Conservation (phyloP, 2,888 invertebrate species). For the Diadegma fenestrale region DNA sequence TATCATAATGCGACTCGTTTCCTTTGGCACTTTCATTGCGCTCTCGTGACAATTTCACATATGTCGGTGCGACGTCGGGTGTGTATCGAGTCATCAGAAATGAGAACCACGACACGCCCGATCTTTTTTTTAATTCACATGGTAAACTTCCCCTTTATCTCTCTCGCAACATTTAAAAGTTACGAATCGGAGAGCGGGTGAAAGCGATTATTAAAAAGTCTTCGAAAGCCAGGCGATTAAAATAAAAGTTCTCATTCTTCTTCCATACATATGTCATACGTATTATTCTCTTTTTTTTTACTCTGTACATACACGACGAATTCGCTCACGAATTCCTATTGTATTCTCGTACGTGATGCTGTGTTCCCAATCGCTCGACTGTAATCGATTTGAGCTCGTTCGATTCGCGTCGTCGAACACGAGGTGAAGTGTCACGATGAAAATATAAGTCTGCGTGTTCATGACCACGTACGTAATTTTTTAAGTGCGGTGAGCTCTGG, state of each 20-base stretch:
- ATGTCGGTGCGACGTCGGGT: constrained; percentile 12
- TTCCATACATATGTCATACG: constrained; percentile 12
- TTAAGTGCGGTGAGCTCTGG: constrained; percentile 27
- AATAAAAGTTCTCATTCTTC: constrained; percentile 41
- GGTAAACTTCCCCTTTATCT: constrained; percentile 15
- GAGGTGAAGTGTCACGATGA: constrained; percentile 55
- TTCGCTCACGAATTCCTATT: constrained; percentile 46
- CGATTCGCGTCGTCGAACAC: constrained; percentile 62
- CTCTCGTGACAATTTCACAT: constrained; percentile 29
- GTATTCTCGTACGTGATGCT: constrained; percentile 38
- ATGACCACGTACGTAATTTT: not conserved
- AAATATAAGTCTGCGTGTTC: constrained; percentile 10
- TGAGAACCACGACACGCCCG: constrained; percentile 51
- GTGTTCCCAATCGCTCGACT: constrained; percentile 53
- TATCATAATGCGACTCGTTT: not conserved
- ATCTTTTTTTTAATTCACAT: constrained; percentile 20
- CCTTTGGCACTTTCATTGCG: constrained; percentile 40
- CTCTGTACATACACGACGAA: not conserved
- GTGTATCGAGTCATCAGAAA: constrained; percentile 30
- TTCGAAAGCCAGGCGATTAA: constrained; percentile 40
- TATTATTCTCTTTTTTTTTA: not conserved
- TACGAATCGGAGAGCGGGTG: constrained; percentile 34
- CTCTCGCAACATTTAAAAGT: constrained; percentile 17
- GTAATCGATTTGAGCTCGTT: constrained; percentile 63
- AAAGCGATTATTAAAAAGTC: constrained; percentile 47